A percentile compares a stretch with the other conserved stretches of the same genome.
These are phyloP conservation scores for Pipistrellus nathusii DNA, from an alignment of 2,797 vertebrate species.

Conservation along the genomic window DNA sequence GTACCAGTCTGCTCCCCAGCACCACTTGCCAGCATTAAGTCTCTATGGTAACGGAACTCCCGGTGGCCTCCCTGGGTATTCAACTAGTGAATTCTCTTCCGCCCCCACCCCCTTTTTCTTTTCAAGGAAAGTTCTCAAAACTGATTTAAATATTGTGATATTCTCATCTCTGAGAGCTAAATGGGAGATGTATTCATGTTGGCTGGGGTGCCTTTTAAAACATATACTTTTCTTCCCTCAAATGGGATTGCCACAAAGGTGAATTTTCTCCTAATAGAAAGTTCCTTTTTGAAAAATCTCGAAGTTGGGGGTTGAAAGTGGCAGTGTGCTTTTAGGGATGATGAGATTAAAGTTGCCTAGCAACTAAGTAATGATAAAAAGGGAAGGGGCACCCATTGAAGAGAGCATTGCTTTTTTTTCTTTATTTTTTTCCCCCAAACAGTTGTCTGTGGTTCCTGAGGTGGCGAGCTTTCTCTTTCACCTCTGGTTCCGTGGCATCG, in stretches of 20 bases:
- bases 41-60: slow-evolving; percentile 87
- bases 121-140: slow-evolving; percentile 88
- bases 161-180: slow-evolving; percentile 85
- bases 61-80: slow-evolving; percentile 84
- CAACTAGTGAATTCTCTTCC: slow-evolving; percentile 79
- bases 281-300: slow-evolving; percentile 50
- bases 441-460: neutral
- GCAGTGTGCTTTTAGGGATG: slow-evolving; percentile 64
- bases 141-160: slow-evolving; percentile 89
- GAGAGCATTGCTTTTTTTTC: neutral
- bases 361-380: slow-evolving; percentile 55
- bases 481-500: neutral
- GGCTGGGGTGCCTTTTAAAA: slow-evolving; percentile 77
- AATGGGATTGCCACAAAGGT: slow-evolving; percentile 72
- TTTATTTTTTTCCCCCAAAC: neutral
- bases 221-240: slow-evolving; percentile 79
- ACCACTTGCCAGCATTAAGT: slow-evolving; percentile 81
- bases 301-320: slow-evolving; percentile 59
- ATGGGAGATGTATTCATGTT: slow-evolving; percentile 78
- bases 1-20: slow-evolving; percentile 80
- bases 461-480: neutral
- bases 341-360: slow-evolving; percentile 65
- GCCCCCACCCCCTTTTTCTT: slow-evolving; percentile 49
- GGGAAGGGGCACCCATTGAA: neutral
- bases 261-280: slow-evolving; percentile 69